Conservation (phyloP, 2,797 vertebrate species). For the Malacoctenus gilli region DNA sequence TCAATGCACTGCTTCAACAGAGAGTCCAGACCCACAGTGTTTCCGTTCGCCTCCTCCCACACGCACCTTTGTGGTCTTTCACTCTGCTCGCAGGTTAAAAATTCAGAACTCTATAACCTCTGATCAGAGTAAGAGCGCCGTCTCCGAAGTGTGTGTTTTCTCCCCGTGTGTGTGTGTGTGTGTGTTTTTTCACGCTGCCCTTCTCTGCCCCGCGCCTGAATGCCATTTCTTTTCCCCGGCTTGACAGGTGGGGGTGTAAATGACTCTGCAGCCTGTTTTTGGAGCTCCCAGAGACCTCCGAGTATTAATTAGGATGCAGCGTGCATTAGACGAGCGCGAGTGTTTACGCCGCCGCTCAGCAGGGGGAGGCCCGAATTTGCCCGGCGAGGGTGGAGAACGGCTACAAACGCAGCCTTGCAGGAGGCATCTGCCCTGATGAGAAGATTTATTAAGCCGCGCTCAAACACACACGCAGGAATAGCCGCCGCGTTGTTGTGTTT, state of each 20-base stretch:
- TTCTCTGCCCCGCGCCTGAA: background rate
- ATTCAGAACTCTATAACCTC: too few species aligned
- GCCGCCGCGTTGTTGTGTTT: conserved; percentile 9
- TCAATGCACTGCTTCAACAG: conserved; percentile 3
- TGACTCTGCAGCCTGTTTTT: conserved; percentile 43
- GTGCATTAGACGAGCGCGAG: conserved; percentile 46
- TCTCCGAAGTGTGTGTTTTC: conserved; percentile 34
- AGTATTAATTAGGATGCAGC: conserved; percentile 67
- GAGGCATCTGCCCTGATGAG: conserved; percentile 39
- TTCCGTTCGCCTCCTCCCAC: conserved; percentile 2
- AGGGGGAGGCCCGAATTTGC: conserved; percentile 38
- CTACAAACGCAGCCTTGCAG: conserved; percentile 31
- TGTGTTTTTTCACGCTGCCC: conserved; percentile 6
- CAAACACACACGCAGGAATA: background rate
- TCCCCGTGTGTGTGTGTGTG: conserved; percentile 3
- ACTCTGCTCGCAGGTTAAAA: conserved; percentile 6
- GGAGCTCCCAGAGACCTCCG: conserved; percentile 51
- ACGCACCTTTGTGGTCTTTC: background rate
- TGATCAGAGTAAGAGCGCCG: conserved; percentile 27
- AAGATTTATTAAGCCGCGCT: conserved; percentile 39
- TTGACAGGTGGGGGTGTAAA: conserved; percentile 50
- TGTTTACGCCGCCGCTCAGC: conserved; percentile 53
- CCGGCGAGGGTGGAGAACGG: conserved; percentile 38
- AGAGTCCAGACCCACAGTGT: conserved; percentile 1
- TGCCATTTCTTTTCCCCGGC: conserved; percentile 18